Conservation (phyloP, 2,113 vertebrate species). For the Bagarius yarrelli region DNA sequence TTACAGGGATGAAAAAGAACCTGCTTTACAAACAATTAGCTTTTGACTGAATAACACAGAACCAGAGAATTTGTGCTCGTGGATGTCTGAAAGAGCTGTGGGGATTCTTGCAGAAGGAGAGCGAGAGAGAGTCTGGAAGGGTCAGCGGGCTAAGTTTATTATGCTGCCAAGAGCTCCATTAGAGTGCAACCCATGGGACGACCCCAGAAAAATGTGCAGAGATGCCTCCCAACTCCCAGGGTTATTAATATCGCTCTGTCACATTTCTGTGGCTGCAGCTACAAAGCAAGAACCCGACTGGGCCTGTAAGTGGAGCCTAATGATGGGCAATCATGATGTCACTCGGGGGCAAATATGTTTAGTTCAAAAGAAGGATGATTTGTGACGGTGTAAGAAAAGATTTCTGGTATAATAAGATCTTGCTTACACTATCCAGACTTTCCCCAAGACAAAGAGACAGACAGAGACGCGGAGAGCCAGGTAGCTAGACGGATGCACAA, state of each 20-base stretch:
- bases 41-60: not conserved
- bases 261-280: slow-evolving; percentile 37
- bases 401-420: slow-evolving; percentile 21
- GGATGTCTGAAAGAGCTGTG: slow-evolving; percentile 15
- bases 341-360: slow-evolving; percentile 41
- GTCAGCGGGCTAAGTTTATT: slow-evolving; percentile 55
- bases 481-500: slow-evolving; percentile 5
- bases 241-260: slow-evolving; percentile 50
- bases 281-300: slow-evolving; percentile 40
- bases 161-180: slow-evolving; percentile 54
- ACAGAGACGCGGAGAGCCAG: not conserved
- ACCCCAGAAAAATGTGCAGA: slow-evolving; percentile 44
- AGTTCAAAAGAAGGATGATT: slow-evolving; percentile 31
- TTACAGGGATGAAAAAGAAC: not conserved
- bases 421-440: slow-evolving; percentile 15
- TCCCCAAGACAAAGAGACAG: slow-evolving; percentile 21
- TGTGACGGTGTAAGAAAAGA: slow-evolving; percentile 9
- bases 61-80: slow-evolving; percentile 12
- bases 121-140: slow-evolving; percentile 37
- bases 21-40: not conserved
- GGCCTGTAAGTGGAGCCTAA: slow-evolving; percentile 40
- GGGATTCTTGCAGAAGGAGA: slow-evolving; percentile 37
- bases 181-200: slow-evolving; percentile 47
- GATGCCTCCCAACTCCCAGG: slow-evolving; percentile 45
- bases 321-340: slow-evolving; percentile 36